These are phyloP conservation scores for Centruroides sculpturatus DNA, from an alignment of 1,140 invertebrate genomes.

Conservation along the genomic window DNA sequence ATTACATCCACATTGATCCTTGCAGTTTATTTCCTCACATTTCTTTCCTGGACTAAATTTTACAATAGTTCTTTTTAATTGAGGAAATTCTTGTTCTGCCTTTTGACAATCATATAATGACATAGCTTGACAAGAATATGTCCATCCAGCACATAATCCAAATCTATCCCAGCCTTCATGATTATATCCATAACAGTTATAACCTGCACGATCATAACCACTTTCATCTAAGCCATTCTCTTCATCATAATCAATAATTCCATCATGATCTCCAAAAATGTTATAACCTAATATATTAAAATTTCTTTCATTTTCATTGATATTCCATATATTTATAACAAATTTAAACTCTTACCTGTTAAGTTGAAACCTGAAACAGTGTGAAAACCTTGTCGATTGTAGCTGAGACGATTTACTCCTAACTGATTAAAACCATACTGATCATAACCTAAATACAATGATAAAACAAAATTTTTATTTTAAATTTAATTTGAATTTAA, in stretches of 20 bases:
- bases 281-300: constrained; percentile 8
- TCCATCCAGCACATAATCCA: constrained; percentile 6
- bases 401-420: constrained; percentile 5
- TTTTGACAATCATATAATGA: constrained; percentile 11
- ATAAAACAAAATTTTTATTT: too few relatives aligned
- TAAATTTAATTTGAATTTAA: too few relatives aligned
- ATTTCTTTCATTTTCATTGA: neutral
- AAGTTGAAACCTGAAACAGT: constrained; percentile 6
- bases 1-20: constrained; percentile 10
- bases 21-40: constrained; percentile 13
- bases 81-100: constrained; percentile 1
- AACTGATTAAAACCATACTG: constrained; percentile 1
- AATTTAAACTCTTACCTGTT: neutral
- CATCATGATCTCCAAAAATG: constrained; percentile 10
- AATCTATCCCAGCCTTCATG: constrained; percentile 9
- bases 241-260: constrained; percentile 5
- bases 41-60: constrained; percentile 10
- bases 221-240: constrained; percentile 5
- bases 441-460: constrained; percentile 2
- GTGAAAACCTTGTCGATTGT: constrained; percentile 4
- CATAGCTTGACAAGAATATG: constrained; percentile 8
- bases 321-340: neutral
- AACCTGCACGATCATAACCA: constrained; percentile 12
- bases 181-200: constrained; percentile 8
- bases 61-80: neutral